Conservation (phyloP, 2,113 vertebrate genomes). For the Melanotaenia duboulayi region DNA sequence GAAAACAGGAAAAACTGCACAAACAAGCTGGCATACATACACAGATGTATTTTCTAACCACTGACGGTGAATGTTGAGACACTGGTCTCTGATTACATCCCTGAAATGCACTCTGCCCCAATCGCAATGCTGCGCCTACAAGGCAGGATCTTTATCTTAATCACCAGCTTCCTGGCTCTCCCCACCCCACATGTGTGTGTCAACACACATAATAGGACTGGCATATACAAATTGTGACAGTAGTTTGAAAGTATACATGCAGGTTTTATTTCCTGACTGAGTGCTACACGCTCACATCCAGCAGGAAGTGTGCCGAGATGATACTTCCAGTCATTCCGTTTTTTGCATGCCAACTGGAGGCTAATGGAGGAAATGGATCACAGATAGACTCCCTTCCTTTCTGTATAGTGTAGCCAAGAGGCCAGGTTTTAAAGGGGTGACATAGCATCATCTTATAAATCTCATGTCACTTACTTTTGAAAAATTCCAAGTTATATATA, state of each 20-base stretch:
- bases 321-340: constrained; percentile 57
- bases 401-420: constrained; percentile 30
- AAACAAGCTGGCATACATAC: constrained; percentile 34
- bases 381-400: constrained; percentile 34
- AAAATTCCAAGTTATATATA: constrained; percentile 33
- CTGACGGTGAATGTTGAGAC: constrained; percentile 32
- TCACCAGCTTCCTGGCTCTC: constrained; percentile 53
- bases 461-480: constrained; percentile 31
- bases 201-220: constrained; percentile 8
- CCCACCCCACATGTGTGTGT: not conserved
- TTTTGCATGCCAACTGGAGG: constrained; percentile 52
- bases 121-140: constrained; percentile 17
- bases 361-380: constrained; percentile 52
- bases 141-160: constrained; percentile 64
- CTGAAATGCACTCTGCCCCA: constrained; percentile 33
- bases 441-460: constrained; percentile 27
- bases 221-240: constrained; percentile 10
- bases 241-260: constrained; percentile 31
- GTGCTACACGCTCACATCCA: constrained; percentile 18
- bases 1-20: constrained; percentile 21
- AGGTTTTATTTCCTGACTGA: constrained; percentile 25
- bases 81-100: constrained; percentile 28
- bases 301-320: constrained; percentile 48
- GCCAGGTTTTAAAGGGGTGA: constrained; percentile 21
- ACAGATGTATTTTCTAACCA: constrained; percentile 23